These are phyloP conservation scores for Meloidogyne floridensis DNA, from an alignment of 1,140 invertebrate genomes.

Conservation along the genomic window DNA sequence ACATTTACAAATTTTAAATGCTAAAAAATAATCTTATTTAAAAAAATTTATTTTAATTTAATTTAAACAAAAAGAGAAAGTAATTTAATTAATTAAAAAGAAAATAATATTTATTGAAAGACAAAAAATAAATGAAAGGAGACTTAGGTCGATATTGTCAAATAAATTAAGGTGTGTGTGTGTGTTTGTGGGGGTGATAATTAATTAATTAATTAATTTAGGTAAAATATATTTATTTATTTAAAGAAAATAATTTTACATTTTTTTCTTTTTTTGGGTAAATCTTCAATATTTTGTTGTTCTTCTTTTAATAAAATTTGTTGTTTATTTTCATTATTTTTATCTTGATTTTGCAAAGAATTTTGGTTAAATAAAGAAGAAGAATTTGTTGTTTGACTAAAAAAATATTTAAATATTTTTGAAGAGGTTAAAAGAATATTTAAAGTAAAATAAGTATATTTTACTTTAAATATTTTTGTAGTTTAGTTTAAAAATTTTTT, in stretches of 20 bases:
- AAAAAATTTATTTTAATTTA: too few relatives aligned
- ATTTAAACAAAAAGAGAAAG: too few relatives aligned
- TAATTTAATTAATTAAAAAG: not conserved
- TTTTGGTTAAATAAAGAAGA: not conserved
- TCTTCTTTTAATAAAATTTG: not conserved
- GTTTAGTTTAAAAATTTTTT: too few relatives aligned
- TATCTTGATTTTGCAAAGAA: not conserved
- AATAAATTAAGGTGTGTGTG: too few relatives aligned
- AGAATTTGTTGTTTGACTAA: not conserved
- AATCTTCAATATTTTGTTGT: not conserved
- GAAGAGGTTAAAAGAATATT: not conserved
- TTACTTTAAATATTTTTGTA: not conserved
- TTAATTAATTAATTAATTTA: not conserved
- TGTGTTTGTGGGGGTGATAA: not conserved
- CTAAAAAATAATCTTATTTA: not conserved
- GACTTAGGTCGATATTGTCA: too few relatives aligned
- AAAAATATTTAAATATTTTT: not conserved
- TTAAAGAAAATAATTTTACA: not conserved
- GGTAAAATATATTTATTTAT: not conserved
- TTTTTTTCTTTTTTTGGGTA: constrained; percentile 5
- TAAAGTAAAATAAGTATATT: not conserved
- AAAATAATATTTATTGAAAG: not conserved
- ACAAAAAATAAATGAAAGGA: not conserved
- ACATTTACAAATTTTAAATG: not conserved
- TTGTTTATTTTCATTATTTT: not conserved